Evolutionary conservation across 2,888 invertebrate genomes (phyloP).

Genomic region (Pachliopta kotzebuea): DNA sequence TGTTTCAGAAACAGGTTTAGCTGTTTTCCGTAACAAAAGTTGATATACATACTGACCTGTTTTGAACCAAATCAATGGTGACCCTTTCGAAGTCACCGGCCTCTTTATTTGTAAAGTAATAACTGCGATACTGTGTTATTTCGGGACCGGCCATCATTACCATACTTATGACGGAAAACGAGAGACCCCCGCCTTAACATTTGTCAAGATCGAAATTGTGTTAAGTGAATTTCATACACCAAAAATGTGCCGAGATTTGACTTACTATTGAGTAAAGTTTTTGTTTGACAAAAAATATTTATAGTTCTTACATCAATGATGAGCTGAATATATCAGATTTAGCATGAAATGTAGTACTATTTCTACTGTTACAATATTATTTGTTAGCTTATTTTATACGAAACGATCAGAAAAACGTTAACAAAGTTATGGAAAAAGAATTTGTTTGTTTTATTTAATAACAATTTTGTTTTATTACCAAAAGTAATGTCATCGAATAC

Average conservation of each 20-base stretch:
- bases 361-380: too few species aligned
- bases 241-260: neutral
- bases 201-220: neutral
- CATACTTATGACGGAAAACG: constrained; percentile 14
- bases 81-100: constrained; percentile 9
- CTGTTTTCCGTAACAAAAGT: neutral
- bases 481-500: neutral
- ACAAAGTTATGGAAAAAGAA: too few species aligned
- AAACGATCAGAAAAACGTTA: too few species aligned
- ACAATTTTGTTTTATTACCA: neutral
- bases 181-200: neutral
- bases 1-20: neutral
- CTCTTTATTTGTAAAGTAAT: constrained; percentile 22
- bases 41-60: neutral
- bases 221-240: neutral
- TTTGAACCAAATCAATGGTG: constrained; percentile 6
- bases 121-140: constrained; percentile 11
- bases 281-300: too few species aligned
- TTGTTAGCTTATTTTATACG: too few species aligned
- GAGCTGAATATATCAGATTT: too few species aligned
- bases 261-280: too few species aligned
- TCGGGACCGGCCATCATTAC: constrained; percentile 14
- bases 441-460: too few species aligned
- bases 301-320: too few species aligned
- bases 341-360: too few species aligned